Evolutionary conservation across 2,113 vertebrate species (phyloP).

Genomic region (Pitta sordida): DNA sequence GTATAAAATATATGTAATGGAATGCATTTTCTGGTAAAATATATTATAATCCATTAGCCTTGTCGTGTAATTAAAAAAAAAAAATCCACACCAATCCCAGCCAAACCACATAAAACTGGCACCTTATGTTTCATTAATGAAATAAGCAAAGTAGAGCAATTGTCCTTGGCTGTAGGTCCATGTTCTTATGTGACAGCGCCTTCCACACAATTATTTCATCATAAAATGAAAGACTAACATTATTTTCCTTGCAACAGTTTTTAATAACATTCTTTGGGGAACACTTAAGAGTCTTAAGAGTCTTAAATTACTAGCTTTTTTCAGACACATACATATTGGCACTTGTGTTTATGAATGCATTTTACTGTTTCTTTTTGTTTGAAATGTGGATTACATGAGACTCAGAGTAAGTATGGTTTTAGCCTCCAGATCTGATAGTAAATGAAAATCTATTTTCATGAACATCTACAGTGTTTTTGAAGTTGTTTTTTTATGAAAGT

Average conservation of each 20-base stretch:
- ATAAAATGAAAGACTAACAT: conserved; percentile 7
- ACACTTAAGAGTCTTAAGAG: not conserved
- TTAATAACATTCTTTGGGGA: not conserved
- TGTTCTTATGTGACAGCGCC: not conserved
- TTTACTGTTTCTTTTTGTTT: not conserved
- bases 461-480: not conserved
- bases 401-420: not conserved
- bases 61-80: not conserved
- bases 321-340: not conserved
- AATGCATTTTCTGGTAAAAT: conserved; percentile 55
- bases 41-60: conserved; percentile 17
- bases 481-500: not conserved
- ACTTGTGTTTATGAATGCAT: conserved; percentile 29
- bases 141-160: not conserved
- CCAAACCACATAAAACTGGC: conserved; percentile 20
- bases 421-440: not conserved
- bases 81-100: not conserved
- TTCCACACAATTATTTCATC: conserved; percentile 13
- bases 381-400: not conserved
- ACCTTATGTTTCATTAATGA: not conserved
- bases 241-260: conserved; percentile 11
- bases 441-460: conserved; percentile 38
- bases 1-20: conserved; percentile 44
- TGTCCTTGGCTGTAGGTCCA: conserved; percentile 38
- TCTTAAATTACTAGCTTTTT: conserved; percentile 31